Evolutionary conservation across 2,888 invertebrate species (phyloP), one percentile per base, ranked within the genome.

Genomic region (Tenodera sinensis): DNA sequence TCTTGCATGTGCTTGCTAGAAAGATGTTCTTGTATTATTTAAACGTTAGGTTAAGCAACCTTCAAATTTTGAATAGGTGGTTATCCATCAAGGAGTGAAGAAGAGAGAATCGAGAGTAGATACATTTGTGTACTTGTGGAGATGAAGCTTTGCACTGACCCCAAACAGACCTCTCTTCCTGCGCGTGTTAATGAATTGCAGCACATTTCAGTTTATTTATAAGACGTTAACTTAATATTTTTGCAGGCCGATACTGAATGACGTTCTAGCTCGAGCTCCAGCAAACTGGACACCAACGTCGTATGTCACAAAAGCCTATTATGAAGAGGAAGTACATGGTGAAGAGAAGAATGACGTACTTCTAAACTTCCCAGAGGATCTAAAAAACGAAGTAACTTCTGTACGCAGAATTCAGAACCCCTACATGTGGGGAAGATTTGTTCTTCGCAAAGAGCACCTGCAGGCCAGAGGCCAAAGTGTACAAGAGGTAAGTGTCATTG

Each of bases 371-470:
- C 12, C 82, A 14, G 9, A 9, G 12, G 54, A 82, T 15, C 42
- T 87, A 4, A 34, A n/a, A 82, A 1, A 34, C n/a, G 27, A 27
- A 15, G 82, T 89, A n/a, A 7, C 2, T 0, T 9, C 15, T 1
- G 85, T 89, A 8, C 15, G 34, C 2, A 28, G 90, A 30, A 15
- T 90, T 20, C 89, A 90, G 27, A 90, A 90, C 85, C 90, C 90
- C 14, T 90, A 82, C 47, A 28, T 89, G 42, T 90, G 83, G 30
- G 90, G 89, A 28, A 71, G 90, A 34, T 90, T 83, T 34, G 12
- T 42, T 20, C 47, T 90, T 12, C 34, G 85, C n/a, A 28, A 83
- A 42, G 90, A 90, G 54, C 84, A 89, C 2, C 89, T 87, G 6
- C 28, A 84, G 30, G 30, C 42, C 3, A 28, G 12, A 14, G 25